Conservation (phyloP, 2,888 invertebrate genomes). For the Xylocampa areola region DNA sequence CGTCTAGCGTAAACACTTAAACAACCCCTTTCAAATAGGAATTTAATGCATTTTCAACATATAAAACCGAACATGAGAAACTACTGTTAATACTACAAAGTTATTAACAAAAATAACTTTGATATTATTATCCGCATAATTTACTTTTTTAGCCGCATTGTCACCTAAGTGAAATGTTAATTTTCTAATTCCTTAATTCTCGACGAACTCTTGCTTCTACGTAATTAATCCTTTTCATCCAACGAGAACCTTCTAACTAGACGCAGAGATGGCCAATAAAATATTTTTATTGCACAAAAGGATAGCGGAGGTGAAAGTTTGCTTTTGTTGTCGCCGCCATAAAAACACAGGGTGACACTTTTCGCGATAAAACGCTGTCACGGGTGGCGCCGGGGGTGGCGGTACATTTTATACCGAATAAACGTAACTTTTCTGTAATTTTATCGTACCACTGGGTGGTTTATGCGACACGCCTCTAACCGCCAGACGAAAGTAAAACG, state of each 20-base stretch:
- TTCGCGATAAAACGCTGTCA: slow-evolving; percentile 83
- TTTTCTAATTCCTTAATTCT: slow-evolving; percentile 18
- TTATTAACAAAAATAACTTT: slow-evolving; percentile 28
- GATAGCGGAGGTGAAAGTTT: slow-evolving; percentile 81
- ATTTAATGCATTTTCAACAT: slow-evolving; percentile 33
- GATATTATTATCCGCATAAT: slow-evolving; percentile 4
- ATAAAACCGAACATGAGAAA: slow-evolving; percentile 43
- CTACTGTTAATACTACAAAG: slow-evolving; percentile 34
- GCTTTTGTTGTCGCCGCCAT: slow-evolving; percentile 80
- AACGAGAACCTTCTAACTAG: slow-evolving; percentile 25
- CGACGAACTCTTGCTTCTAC: slow-evolving; percentile 15
- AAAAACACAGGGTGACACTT: slow-evolving; percentile 83
- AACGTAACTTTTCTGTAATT: slow-evolving; percentile 79
- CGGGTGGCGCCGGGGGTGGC: slow-evolving; percentile 71
- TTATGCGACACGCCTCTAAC: slow-evolving; percentile 49
- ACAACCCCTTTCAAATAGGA: slow-evolving; percentile 38
- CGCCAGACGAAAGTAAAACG: slow-evolving; percentile 50
- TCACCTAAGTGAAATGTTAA: slow-evolving; percentile 8
- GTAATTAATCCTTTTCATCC: slow-evolving; percentile 22
- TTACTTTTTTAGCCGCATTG: slow-evolving; percentile 1
- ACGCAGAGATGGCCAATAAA: slow-evolving; percentile 64
- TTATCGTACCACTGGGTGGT: slow-evolving; percentile 66
- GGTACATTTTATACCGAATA: slow-evolving; percentile 70
- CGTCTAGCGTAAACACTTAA: slow-evolving; percentile 46
- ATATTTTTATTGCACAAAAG: slow-evolving; percentile 79